Evolutionary conservation across 1,140 invertebrate genomes (phyloP).

Genomic region (Helicoverpa zea): DNA sequence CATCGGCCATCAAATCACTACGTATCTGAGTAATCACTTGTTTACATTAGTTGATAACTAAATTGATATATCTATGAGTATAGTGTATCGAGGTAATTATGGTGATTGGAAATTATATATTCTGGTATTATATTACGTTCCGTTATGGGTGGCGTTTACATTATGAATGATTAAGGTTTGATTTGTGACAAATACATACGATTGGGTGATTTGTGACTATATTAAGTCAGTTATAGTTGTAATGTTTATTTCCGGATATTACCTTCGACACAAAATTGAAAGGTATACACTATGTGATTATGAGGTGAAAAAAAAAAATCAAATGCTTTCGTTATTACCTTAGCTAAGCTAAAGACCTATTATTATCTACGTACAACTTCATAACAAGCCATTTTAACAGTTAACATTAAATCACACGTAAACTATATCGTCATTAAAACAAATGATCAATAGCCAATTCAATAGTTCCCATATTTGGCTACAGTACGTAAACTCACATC

Average conservation of each 20-base stretch:
- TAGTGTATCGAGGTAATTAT: neutral
- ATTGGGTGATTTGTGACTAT: neutral
- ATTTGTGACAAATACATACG: neutral
- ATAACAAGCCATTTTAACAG: no score
- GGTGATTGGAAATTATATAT: slow-evolving; percentile 4
- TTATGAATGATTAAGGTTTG: neutral
- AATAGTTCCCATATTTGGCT: neutral
- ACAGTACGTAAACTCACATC: neutral
- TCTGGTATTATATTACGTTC: neutral
- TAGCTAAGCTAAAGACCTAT: no score
- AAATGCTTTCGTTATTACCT: no score
- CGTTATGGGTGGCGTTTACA: no score
- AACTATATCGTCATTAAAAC: neutral
- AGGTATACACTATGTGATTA: no score
- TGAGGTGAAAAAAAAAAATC: no score
- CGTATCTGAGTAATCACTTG: neutral
- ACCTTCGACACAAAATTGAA: no score
- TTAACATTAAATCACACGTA: no score
- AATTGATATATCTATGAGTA: neutral
- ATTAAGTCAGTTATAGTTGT: no score
- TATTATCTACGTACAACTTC: no score
- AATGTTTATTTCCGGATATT: no score
- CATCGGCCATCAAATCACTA: no score
- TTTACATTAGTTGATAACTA: neutral
- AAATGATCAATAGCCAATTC: neutral